These are phyloP conservation scores for Turdus rufiventris DNA, from an alignment of 2,113 vertebrate species.

Conservation along the genomic window DNA sequence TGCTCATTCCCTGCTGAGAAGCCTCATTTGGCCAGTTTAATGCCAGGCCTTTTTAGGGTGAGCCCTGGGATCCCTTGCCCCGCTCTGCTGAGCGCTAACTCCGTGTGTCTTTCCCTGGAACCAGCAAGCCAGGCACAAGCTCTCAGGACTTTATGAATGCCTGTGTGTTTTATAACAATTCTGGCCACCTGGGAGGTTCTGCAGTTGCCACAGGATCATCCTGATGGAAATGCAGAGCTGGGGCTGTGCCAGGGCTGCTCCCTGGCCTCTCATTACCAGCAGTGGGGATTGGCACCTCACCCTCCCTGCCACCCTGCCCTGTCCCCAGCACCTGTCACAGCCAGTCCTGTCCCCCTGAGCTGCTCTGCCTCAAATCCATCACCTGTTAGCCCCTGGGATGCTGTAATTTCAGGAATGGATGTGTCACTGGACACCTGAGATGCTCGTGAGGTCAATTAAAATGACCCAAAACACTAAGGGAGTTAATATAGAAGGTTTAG, in stretches of 20 bases:
- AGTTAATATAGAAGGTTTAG: not conserved
- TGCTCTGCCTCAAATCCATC: not conserved
- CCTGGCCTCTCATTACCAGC: accelerated
- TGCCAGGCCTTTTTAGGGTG: not conserved
- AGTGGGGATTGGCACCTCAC: accelerated
- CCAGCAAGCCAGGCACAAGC: not conserved
- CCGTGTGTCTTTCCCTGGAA: not conserved
- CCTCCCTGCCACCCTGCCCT: accelerated
- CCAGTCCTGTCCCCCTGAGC: not conserved
- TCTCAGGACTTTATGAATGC: not conserved
- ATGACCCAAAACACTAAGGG: not conserved
- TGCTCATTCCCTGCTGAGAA: not conserved
- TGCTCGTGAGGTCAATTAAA: not conserved
- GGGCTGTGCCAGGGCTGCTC: not conserved
- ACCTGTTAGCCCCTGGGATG: not conserved
- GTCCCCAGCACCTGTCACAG: not conserved
- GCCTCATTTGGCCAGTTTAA: constrained; percentile 27
- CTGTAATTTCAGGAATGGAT: not conserved
- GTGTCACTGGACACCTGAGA: not conserved
- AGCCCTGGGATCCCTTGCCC: not conserved
- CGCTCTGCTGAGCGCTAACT: not conserved
- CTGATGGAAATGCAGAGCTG: not conserved
- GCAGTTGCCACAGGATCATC: not conserved
- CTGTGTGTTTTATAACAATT: not conserved
- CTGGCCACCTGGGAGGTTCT: not conserved